Percentiles rank a stretch among this genome's conserved stretches.
Conservation (phyloP, 2,888 invertebrate genomes). For the Trissolcus japonicus region DNA sequence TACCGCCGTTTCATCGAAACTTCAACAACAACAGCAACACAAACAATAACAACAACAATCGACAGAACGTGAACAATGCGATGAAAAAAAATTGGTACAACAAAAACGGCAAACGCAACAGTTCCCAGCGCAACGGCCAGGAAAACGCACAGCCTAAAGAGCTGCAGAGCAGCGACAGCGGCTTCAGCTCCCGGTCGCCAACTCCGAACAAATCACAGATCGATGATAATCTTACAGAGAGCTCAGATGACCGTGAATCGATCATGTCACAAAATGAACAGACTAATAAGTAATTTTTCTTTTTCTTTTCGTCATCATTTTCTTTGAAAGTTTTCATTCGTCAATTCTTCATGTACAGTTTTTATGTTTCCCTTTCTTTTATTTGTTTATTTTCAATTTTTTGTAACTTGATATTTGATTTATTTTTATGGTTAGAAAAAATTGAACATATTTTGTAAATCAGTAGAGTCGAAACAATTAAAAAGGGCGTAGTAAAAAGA, state of each 20-base stretch:
- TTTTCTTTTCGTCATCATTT: background rate
- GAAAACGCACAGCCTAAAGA: conserved; percentile 63
- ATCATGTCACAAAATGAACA: conserved; percentile 67
- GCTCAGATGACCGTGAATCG: conserved; percentile 73
- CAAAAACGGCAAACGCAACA: conserved; percentile 62
- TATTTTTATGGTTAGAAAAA: too few relatives aligned
- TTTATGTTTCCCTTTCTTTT: background rate
- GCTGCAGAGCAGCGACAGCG: conserved; percentile 69
- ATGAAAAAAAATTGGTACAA: conserved; percentile 68
- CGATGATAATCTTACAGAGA: conserved; percentile 70
- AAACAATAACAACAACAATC: conserved; percentile 25
- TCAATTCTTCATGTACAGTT: background rate
- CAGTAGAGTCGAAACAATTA: background rate
- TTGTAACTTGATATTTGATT: background rate
- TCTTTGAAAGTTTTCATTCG: background rate
- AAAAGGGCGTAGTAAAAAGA: background rate
- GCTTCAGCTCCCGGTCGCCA: conserved; percentile 73
- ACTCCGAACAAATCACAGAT: conserved; percentile 71
- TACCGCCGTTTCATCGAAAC: conserved; percentile 62
- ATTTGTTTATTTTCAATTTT: conserved; percentile 1
- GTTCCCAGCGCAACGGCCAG: conserved; percentile 57
- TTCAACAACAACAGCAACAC: conserved; percentile 38
- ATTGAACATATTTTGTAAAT: too few relatives aligned
- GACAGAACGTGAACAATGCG: conserved; percentile 62
- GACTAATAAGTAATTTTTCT: conserved; percentile 64